Conservation (phyloP, 2,113 vertebrate species). For the Chaetura pelagica region DNA sequence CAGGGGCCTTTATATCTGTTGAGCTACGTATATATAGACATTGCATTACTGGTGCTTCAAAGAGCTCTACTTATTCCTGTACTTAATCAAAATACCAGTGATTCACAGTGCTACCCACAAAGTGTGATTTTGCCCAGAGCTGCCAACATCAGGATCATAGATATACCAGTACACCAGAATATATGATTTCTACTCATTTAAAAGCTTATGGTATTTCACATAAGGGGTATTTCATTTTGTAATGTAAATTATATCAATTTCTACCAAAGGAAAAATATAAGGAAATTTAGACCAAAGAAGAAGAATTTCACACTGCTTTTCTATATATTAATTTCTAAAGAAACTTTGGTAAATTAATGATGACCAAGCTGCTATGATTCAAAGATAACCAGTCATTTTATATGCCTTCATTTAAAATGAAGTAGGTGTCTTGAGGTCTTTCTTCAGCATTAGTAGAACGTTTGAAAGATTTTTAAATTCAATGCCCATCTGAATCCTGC, state of each 20-base stretch:
- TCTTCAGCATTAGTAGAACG: neutral
- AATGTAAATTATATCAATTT: neutral
- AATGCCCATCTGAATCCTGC: neutral
- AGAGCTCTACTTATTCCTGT: neutral
- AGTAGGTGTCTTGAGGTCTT: neutral
- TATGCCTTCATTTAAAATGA: neutral
- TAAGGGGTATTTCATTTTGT: neutral
- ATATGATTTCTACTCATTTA: neutral
- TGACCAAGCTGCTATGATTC: neutral
- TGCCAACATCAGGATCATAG: neutral
- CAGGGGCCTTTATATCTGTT: neutral
- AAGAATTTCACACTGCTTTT: neutral
- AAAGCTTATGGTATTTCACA: neutral
- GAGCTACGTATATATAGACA: neutral
- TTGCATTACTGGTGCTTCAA: neutral
- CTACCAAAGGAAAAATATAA: neutral
- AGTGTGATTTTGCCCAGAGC: neutral
- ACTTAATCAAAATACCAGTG: neutral
- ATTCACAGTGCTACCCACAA: neutral
- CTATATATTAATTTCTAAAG: neutral
- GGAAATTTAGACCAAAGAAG: neutral
- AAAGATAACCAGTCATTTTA: neutral
- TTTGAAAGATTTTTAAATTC: neutral
- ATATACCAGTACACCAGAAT: neutral
- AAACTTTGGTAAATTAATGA: neutral